phyloP scores from a whole-genome alignment of 1,140 invertebrate species.

The Anoplophora glabripennis region DNA sequence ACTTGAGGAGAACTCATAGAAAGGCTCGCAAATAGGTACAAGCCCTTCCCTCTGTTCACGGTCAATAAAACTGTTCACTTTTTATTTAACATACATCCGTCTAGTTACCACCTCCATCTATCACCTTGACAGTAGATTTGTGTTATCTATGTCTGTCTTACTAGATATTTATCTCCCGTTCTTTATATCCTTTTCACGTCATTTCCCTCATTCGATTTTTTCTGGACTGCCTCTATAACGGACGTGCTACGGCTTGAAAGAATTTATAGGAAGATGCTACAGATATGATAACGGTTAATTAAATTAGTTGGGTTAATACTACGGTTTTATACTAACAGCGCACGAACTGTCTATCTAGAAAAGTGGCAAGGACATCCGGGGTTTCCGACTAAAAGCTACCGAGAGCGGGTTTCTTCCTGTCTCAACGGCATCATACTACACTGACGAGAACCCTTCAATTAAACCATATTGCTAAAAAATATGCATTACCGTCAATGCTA shows the following conservation, averaged over 20 bases:
- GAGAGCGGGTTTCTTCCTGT: too few relatives aligned
- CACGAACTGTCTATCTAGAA: too few relatives aligned
- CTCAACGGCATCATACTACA: too few relatives aligned
- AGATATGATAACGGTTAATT: too few relatives aligned
- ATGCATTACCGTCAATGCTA: too few relatives aligned
- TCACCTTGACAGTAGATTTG: constrained; percentile 40
- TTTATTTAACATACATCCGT: constrained; percentile 38
- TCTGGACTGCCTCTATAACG: neutral
- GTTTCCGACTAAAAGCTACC: too few relatives aligned
- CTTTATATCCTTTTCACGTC: constrained; percentile 25
- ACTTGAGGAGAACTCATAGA: too few relatives aligned
- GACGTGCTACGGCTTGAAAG: constrained; percentile 4
- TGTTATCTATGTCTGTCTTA: constrained; percentile 39
- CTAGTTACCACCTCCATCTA: constrained; percentile 31
- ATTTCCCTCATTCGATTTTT: constrained; percentile 15
- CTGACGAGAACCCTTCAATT: too few relatives aligned
- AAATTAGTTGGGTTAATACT: too few relatives aligned
- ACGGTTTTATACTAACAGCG: too few relatives aligned
- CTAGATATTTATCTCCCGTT: constrained; percentile 37
- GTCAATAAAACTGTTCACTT: constrained; percentile 36
- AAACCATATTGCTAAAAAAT: too few relatives aligned
- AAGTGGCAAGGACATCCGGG: too few relatives aligned
- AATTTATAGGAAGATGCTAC: constrained; percentile 4
- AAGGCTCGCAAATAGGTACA: neutral
- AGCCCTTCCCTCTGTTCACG: constrained; percentile 30